phyloP scores from a whole-genome alignment of 2,888 invertebrate species.

The Ichneumoninae sp. region DNA sequence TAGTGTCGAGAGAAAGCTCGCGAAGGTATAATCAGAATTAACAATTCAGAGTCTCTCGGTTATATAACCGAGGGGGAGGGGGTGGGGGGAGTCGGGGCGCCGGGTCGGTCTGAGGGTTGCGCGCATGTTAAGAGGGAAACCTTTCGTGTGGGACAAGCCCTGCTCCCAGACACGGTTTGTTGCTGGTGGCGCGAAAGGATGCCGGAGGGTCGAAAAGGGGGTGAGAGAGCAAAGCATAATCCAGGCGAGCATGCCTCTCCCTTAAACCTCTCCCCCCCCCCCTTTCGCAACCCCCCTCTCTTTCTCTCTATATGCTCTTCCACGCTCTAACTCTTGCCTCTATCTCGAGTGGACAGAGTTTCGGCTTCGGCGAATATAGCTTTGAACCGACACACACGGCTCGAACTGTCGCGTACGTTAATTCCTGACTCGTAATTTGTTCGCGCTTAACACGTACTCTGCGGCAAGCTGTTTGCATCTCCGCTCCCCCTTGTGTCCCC shows the following conservation, averaged over 20 bases:
- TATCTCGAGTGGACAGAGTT: constrained; percentile 66
- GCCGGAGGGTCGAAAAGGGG: constrained; percentile 14
- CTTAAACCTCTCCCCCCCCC: not conserved
- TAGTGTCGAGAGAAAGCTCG: constrained; percentile 41
- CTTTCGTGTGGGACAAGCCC: constrained; percentile 2
- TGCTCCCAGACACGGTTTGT: constrained; percentile 33
- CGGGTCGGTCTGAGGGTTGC: constrained; percentile 8
- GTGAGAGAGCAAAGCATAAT: constrained; percentile 34
- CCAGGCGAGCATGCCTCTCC: constrained; percentile 20
- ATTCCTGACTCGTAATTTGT: constrained; percentile 68
- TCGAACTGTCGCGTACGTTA: constrained; percentile 45
- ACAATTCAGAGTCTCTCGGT: constrained; percentile 75
- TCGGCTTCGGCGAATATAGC: constrained; percentile 50
- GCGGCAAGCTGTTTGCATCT: constrained; percentile 52
- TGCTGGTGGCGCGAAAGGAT: constrained; percentile 35
- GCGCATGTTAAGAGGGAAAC: constrained; percentile 29
- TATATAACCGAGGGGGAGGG: constrained; percentile 42
- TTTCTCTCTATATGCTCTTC: constrained; percentile 16
- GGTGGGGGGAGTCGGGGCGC: constrained; percentile 4
- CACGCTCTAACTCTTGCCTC: constrained; percentile 7
- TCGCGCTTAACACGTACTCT: constrained; percentile 60
- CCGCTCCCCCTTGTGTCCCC: not conserved
- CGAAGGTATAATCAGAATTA: constrained; percentile 77
- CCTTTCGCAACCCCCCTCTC: not conserved
- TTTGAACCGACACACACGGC: constrained; percentile 31